phyloP scores from a whole-genome alignment of 2,797 vertebrate genomes.

The Poecilia wingei region DNA sequence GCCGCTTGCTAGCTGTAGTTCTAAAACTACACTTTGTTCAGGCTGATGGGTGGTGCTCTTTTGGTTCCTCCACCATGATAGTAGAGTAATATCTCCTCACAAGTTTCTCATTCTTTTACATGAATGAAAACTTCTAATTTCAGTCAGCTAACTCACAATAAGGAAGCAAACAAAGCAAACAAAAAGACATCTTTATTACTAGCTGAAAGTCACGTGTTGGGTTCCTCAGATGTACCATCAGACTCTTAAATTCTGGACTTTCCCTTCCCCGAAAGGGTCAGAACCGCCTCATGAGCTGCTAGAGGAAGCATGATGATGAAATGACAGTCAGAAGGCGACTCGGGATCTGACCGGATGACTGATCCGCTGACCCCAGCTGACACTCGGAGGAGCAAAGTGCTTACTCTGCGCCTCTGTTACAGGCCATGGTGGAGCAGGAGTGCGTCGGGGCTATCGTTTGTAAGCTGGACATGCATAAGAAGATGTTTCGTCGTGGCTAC shows the following conservation, averaged over 20 bases:
- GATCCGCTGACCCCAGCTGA: neutral
- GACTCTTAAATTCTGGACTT: constrained; percentile 36
- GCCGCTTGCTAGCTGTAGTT: neutral
- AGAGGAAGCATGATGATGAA: constrained; percentile 44
- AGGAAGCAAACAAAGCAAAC: neutral
- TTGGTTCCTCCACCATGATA: neutral
- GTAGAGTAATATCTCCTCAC: neutral
- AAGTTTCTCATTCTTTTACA: neutral
- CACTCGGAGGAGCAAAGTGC: neutral
- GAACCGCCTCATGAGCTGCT: constrained; percentile 31
- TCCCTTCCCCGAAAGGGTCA: constrained; percentile 36
- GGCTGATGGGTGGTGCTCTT: neutral
- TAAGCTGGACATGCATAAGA: constrained; percentile 99
- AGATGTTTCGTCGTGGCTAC: constrained; percentile 99
- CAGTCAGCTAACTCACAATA: neutral
- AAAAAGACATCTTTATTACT: neutral
- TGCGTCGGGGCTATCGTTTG: constrained; percentile 99
- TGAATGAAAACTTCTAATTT: neutral
- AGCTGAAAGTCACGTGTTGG: neutral
- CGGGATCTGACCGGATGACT: constrained; percentile 30
- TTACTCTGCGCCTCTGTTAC: constrained; percentile 57
- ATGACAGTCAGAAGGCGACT: constrained; percentile 51
- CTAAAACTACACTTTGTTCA: neutral
- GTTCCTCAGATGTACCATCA: neutral
- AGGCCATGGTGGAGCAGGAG: constrained; percentile 99